Base-by-base conservation (phyloP, 1,140 invertebrate species). In the Idris sp. region DNA sequence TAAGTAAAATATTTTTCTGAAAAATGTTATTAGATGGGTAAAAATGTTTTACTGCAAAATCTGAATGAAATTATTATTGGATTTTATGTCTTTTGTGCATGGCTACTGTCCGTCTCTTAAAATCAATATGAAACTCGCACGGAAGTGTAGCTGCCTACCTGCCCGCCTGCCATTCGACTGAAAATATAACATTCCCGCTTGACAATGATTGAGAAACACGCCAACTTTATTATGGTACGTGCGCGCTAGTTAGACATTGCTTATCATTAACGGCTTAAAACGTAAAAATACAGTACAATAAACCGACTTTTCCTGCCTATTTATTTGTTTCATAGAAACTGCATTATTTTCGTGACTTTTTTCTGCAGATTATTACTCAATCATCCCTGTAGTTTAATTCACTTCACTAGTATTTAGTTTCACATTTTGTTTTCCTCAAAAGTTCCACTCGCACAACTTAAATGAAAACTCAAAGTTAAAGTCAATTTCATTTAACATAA, bases 171-270 rank as follows among this genome's bases (percentile, higher is more conserved):
- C 26, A 71, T 71, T 71, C 51, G 54, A 22, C 41, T 68, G 49
- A 62, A 68, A 74, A 74, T 74, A 61, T 41, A 74, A 65, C 71
- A 74, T 53, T 46, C 44, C 48, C 33, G 71, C 33, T 67, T 74
- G 71, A 74, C 71, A 74, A 74, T 74, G 71, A 74, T 74, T 74
- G 71, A 67, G 71, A 74, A 74, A 74, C 71, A 74, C 71, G 71
- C 71, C 62, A 74, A 67, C 71, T 54, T 74, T 67, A 74, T 74
- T 74, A 62, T 49, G 71, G 31, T 48, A 73, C 51, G 69, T 16
- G 56, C 38, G 51, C 71, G 56, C 62, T 56, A 74, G 61, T 74
- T 67, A 74, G 61, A 74, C 71, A 62, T 48, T 67, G 61, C 71
- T 74, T 74, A 74, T 74, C 71, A 53, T 61, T 74, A 67, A 67